Base-by-base conservation (phyloP, 2,113 vertebrate genomes). In the Anarhynchus alexandrinus region DNA sequence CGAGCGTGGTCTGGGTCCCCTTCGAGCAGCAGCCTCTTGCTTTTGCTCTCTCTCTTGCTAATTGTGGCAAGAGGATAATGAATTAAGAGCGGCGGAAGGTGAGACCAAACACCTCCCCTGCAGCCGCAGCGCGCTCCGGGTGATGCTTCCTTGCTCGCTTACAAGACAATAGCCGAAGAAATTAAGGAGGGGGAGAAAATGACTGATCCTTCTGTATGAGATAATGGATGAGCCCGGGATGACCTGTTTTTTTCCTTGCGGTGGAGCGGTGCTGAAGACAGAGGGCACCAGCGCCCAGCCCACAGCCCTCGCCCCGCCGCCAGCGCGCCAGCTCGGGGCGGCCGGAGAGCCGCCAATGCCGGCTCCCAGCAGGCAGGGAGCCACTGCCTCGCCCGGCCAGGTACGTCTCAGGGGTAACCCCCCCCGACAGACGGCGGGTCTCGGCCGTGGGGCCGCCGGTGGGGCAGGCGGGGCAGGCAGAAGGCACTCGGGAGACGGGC, bases 181-280 rank as follows among this genome's bases (percentile, higher is more conserved):
- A 94, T 91, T 82, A 85, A 88, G 57, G 87, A 87, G 84, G 81
- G 88, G 66, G 55, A 67, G 72, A 76, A 96, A 96, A 97, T 58
- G 90, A 93, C 95, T 95, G 88, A 89, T 95, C 97, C 94, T 98
- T 96, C 81, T 64, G 62, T 84, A 30, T 96, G 97, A 98, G 96
- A 97, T 97, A 97, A 98, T 96, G 97, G 97, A 98, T 90, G 97
- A 98, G 98, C 96, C 98, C 98, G 96, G 94, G 96, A 97, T 99
- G 99, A 99, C 99, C 99, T 98, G 99, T 94, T 99, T 98, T 97
- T 97, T 97, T 97, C 96, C 97, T 98, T 99, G 99, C 98, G 98
- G 97, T 98, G 98, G 98, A 98, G 97, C 97, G 96, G 96, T 98
- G 97, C 97, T 98, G 98, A 98, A 99, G 98, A 99, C 98, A 99